phyloP scores from a whole-genome alignment of 2,888 invertebrate genomes.

The Conomelus anceps region DNA sequence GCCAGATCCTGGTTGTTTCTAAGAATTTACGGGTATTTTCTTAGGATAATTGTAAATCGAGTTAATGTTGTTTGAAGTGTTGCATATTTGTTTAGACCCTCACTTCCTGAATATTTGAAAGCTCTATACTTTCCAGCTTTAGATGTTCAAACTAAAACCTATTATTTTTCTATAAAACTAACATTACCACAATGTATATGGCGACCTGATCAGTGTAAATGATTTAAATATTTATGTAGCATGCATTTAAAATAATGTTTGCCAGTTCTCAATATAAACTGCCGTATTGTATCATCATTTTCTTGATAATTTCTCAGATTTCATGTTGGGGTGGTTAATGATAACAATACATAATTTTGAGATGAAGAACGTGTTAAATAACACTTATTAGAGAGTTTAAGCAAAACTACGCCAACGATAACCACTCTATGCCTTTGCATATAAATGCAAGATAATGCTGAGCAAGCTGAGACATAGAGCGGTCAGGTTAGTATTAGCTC shows the following conservation, averaged over 20 bases:
- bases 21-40: neutral
- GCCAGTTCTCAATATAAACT: neutral
- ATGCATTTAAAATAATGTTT: neutral
- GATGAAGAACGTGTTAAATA: neutral
- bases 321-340: neutral
- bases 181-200: neutral
- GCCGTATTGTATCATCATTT: neutral
- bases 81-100: neutral
- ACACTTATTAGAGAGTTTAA: too few relatives aligned
- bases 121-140: neutral
- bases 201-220: neutral
- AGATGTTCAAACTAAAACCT: neutral
- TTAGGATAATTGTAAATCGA: neutral
- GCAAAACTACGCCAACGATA: too few relatives aligned
- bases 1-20: neutral
- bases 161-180: neutral
- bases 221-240: neutral
- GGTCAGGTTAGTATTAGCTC: neutral
- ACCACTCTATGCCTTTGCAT: too few relatives aligned
- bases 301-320: neutral
- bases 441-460: too few relatives aligned
- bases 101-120: neutral
- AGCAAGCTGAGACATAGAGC: too few relatives aligned
- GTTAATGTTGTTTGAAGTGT: neutral
- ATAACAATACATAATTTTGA: neutral